These are phyloP conservation scores for Apostichopus leukothele DNA, from an alignment of 53 echinoderm and acorn worm species.

Conservation along the genomic window DNA sequence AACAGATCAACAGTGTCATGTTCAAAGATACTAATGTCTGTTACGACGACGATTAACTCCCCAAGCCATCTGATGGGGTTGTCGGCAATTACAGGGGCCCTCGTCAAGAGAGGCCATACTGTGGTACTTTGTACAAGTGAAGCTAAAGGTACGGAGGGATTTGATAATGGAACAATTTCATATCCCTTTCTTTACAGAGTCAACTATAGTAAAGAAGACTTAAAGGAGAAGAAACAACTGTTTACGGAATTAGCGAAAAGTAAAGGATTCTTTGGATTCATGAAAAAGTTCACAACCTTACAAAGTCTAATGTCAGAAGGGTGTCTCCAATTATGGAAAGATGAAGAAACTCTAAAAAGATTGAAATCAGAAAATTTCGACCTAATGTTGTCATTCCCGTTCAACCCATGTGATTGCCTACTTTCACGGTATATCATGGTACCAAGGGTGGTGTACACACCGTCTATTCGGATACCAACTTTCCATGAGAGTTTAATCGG, in stretches of 20 bases:
- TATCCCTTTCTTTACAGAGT: neutral
- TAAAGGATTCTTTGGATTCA: neutral
- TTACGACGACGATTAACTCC: slow-evolving; percentile 26
- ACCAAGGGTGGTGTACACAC: neutral
- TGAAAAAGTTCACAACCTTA: neutral
- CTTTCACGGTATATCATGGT: neutral
- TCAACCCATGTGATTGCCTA: neutral
- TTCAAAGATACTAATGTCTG: slow-evolving; percentile 17
- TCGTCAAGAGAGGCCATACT: slow-evolving; percentile 54
- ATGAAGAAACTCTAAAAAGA: neutral
- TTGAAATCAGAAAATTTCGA: slow-evolving; percentile 34
- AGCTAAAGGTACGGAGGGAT: slow-evolving; percentile 7
- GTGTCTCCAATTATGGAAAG: slow-evolving; percentile 35
- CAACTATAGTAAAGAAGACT: neutral
- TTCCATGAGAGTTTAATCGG: slow-evolving; percentile 20
- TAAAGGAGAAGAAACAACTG: neutral
- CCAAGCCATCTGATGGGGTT: slow-evolving; percentile 53
- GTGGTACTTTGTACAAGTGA: slow-evolving; percentile 56
- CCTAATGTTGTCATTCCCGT: slow-evolving; percentile 26
- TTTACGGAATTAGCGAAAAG: neutral
- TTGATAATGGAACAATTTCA: slow-evolving; percentile 15
- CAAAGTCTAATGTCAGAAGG: neutral
- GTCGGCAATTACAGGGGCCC: slow-evolving; percentile 47
- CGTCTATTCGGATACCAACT: slow-evolving; percentile 5
- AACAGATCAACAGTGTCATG: neutral